Evolutionary conservation across 2,888 invertebrate species (phyloP).

Genomic region (Parascotia fuliginaria): DNA sequence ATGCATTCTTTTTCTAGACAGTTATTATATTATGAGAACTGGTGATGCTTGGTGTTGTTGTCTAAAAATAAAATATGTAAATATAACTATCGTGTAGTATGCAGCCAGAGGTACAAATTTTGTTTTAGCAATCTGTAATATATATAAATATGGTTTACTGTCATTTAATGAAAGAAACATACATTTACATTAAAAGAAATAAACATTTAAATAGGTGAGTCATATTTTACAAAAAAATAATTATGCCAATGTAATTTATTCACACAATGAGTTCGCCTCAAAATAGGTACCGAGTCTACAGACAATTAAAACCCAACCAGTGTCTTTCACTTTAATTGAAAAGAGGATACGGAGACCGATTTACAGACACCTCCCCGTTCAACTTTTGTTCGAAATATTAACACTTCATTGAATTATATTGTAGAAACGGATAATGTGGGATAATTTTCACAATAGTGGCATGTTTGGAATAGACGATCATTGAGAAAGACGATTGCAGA

Average conservation of each 20-base stretch:
- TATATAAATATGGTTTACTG: too few relatives aligned
- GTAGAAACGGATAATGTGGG: neutral
- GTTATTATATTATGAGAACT: too few relatives aligned
- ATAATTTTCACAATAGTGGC: neutral
- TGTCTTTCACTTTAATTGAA: slow-evolving; percentile 40
- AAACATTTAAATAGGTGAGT: slow-evolving; percentile 4
- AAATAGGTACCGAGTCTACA: slow-evolving; percentile 28
- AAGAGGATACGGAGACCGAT: slow-evolving; percentile 25
- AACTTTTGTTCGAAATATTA: slow-evolving; percentile 30
- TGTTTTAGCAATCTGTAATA: too few relatives aligned
- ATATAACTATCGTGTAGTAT: too few relatives aligned
- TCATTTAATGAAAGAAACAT: too few relatives aligned
- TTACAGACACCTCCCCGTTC: slow-evolving; percentile 15
- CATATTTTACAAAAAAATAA: slow-evolving; percentile 17
- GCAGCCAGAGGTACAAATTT: too few relatives aligned
- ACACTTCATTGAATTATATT: slow-evolving; percentile 20
- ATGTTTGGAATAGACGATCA: too few relatives aligned
- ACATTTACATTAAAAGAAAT: too few relatives aligned
- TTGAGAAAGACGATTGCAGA: too few relatives aligned
- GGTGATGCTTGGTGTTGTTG: too few relatives aligned
- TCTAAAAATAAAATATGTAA: too few relatives aligned
- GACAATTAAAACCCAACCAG: slow-evolving; percentile 39
- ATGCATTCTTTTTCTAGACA: too few relatives aligned
- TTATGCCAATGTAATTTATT: slow-evolving; percentile 20
- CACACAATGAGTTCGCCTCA: slow-evolving; percentile 20